These are phyloP conservation scores for Seira sanloemensis DNA, from an alignment of 2,888 invertebrate species.

Conservation along the genomic window DNA sequence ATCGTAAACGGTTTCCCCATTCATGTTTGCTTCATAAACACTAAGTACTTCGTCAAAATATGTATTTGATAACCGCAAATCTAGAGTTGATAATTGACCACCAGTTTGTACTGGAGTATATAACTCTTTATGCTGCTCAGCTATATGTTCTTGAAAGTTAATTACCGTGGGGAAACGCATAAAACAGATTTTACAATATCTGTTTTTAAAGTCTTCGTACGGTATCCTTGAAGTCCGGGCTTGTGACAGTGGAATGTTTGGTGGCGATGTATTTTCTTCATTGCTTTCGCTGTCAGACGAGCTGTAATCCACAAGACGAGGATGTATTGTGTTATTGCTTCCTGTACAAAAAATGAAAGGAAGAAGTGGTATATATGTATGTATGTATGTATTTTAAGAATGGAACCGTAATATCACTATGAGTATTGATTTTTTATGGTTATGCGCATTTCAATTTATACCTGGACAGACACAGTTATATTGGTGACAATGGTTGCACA, in stretches of 20 bases:
- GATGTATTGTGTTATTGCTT: not conserved
- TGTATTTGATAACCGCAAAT: not conserved
- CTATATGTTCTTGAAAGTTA: constrained; percentile 6
- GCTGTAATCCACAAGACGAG: not conserved
- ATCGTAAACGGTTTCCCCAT: constrained; percentile 15
- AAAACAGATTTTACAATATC: constrained; percentile 13
- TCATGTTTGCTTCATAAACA: constrained; percentile 13
- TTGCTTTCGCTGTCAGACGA: not conserved
- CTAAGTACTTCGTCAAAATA: constrained; percentile 21
- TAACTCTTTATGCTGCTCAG: not conserved
- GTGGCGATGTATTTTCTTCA: not conserved
- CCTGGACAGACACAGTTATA: not conserved
- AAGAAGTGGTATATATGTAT: not conserved
- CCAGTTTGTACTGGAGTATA: not conserved
- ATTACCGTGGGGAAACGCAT: not conserved
- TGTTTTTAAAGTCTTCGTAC: not conserved
- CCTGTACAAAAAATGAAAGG: not conserved
- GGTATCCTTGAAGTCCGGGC: not conserved
- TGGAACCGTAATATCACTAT: not conserved
- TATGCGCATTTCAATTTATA: no score
- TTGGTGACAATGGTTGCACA: not conserved
- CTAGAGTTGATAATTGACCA: not conserved
- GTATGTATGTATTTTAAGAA: not conserved
- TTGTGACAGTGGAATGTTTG: no score
- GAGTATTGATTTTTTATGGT: not conserved